Conservation (phyloP, 2,113 vertebrate species). For the Sinocyclocheilus maitianheensis region DNA sequence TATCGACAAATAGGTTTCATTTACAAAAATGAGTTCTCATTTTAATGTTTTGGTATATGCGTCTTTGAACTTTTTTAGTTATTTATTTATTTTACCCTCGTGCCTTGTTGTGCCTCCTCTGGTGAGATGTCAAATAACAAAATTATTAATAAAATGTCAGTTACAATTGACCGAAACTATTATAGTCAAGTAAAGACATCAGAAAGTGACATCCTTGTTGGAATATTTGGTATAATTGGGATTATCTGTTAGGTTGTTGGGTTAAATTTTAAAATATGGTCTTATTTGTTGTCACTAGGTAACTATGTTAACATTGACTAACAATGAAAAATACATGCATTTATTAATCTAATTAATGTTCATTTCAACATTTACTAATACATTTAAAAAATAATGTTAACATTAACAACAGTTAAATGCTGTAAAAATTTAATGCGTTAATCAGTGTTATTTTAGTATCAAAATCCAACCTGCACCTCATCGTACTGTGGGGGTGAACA, state of each 20-base stretch:
- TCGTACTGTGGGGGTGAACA: no score
- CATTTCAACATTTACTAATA: neutral
- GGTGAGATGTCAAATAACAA: neutral
- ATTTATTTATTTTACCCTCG: neutral
- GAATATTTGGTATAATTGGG: neutral
- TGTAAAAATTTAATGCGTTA: no score
- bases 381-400: no score
- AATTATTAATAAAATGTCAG: neutral
- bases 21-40: conserved; percentile 54
- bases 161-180: neutral
- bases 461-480: no score
- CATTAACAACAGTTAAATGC: no score
- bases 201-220: neutral
- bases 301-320: no score
- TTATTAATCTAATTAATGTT: neutral
- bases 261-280: neutral
- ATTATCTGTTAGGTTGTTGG: neutral
- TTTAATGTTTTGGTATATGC: conserved; percentile 14
- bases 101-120: neutral
- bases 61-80: neutral
- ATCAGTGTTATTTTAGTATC: no score
- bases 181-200: neutral
- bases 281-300: neutral
- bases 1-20: conserved; percentile 57
- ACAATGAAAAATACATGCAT: neutral